These are phyloP conservation scores for Catostomus latipinnis DNA, from an alignment of 2,797 vertebrate species.

Conservation along the genomic window DNA sequence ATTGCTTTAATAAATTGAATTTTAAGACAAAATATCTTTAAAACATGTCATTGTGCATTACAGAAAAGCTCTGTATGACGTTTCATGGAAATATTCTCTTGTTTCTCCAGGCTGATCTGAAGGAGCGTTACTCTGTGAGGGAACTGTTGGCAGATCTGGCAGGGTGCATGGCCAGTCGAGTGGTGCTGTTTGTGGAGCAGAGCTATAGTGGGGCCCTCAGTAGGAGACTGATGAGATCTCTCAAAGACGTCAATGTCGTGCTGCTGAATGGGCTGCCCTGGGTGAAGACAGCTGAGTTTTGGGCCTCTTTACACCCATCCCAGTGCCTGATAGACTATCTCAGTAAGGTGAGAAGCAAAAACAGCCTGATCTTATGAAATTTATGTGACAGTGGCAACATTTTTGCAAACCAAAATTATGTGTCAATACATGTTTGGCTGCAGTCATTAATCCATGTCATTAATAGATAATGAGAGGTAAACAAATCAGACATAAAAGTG, in stretches of 20 bases:
- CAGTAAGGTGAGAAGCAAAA: constrained; percentile 54
- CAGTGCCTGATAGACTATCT: constrained; percentile 66
- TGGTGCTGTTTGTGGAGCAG: constrained; percentile 84
- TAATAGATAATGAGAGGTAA: too few species aligned
- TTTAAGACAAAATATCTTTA: background rate
- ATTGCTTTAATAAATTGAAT: background rate
- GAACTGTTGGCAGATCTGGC: constrained; percentile 76
- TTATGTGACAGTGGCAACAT: too few species aligned
- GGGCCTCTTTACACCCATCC: constrained; percentile 68
- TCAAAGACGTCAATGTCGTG: constrained; percentile 80
- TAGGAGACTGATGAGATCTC: constrained; percentile 78
- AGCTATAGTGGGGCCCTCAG: constrained; percentile 79
- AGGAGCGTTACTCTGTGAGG: constrained; percentile 70
- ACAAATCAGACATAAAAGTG: too few species aligned
- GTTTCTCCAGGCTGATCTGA: constrained; percentile 69
- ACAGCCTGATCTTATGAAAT: too few species aligned
- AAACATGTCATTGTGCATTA: background rate
- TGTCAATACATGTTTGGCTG: too few species aligned
- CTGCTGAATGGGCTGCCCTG: constrained; percentile 70
- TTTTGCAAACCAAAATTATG: too few species aligned
- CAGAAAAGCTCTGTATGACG: background rate
- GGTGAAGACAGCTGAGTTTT: constrained; percentile 60
- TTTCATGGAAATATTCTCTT: background rate
- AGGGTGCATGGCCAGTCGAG: constrained; percentile 77
- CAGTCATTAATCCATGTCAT: too few species aligned